Base-by-base conservation (phyloP, 2,113 vertebrate genomes). In the Pteropus alecto region DNA sequence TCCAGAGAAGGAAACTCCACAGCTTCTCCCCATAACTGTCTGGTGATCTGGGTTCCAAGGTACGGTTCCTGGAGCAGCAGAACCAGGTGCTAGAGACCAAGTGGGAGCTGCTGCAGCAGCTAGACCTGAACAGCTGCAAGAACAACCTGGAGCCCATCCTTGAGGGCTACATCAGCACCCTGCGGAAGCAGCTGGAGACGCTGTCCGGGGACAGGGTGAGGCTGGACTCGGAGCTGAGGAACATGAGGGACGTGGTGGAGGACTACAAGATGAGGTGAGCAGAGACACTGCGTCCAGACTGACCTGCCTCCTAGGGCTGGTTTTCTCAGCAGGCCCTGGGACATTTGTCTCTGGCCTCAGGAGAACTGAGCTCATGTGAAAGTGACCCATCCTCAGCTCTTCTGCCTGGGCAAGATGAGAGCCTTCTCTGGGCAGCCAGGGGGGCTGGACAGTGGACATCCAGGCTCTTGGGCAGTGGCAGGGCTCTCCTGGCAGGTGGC, bases 201-300 rank as follows among this genome's bases (percentile, higher is more conserved):
- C 98, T 99, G 93, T 99, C 98, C 3, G 99, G 98, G 0, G 99
- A 99, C 98, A 98, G 99, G 74, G 92, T 98, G 38, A 99, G 99
- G 97, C 98, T 99, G 98, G 99, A 99, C 0, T 98, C 99, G 24
- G 99, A 99, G 91, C 98, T 99, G 81, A 99, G 96, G 97, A 99
- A 98, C 98, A 99, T 99, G 99, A 99, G 99, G 95, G 98, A 98
- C 61, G 86, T 99, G 0, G 99, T 99, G n/a, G 99, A 99, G 96
- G 99, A 99, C 97, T 99, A 99, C 97, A 99, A 99, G 98, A 99
- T 79, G 93, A 99, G 99, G 99, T 99, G 97, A 99, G 99, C 26
- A 13, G 28, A 38, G 54, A 7, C 1, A 0, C 54, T 21, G 13
- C 0, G 0, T 26, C 38, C 26, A 51, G 7, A 54, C 6, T 33